Conservation (phyloP, 2,888 invertebrate genomes). For the Brachyopa scutellaris region DNA sequence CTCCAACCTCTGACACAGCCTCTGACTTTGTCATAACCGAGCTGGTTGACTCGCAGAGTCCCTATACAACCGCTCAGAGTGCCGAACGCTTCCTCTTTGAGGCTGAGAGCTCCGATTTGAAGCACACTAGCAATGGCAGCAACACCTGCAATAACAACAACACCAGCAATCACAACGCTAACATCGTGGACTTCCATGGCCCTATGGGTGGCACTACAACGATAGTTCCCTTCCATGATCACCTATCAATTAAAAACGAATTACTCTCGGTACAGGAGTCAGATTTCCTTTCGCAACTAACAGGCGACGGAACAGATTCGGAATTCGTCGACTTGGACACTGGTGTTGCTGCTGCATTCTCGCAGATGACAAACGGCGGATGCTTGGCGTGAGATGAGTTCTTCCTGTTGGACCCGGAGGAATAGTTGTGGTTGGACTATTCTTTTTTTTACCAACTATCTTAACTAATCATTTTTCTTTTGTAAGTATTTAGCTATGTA, state of each 20-base stretch:
- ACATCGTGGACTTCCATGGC: constrained; percentile 75
- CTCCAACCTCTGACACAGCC: constrained; percentile 76
- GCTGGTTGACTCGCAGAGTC: constrained; percentile 80
- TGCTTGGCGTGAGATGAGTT: constrained; percentile 80
- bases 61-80: constrained; percentile 81
- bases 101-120: constrained; percentile 79
- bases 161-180: constrained; percentile 74
- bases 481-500: constrained; percentile 55
- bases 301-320: constrained; percentile 77
- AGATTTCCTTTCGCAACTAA: constrained; percentile 79
- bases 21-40: constrained; percentile 81
- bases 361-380: constrained; percentile 79
- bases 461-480: constrained; percentile 56
- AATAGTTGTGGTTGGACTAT: constrained; percentile 64
- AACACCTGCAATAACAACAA: constrained; percentile 74
- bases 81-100: constrained; percentile 82
- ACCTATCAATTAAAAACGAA: constrained; percentile 80
- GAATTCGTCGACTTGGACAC: constrained; percentile 81
- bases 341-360: constrained; percentile 79
- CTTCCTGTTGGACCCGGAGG: constrained; percentile 59
- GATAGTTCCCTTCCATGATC: constrained; percentile 78
- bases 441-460: constrained; percentile 61
- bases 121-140: constrained; percentile 76
- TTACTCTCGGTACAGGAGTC: constrained; percentile 76
- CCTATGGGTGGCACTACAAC: constrained; percentile 75